Base-by-base conservation (phyloP, 64 coral and sea anemone genomes). In the Cladopsammia gracilis region DNA sequence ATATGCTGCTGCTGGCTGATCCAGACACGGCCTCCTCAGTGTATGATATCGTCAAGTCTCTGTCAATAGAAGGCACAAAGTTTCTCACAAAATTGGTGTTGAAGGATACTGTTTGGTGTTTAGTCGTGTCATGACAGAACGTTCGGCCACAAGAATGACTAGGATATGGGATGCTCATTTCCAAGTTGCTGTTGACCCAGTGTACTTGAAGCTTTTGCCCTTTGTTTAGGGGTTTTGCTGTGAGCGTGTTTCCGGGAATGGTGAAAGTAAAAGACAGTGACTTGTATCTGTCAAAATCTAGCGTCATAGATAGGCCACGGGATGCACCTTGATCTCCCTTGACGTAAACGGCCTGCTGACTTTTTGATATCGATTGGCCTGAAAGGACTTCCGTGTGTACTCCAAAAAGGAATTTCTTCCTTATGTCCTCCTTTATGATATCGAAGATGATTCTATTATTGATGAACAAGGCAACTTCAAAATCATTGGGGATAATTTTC, bases 381-480 rank as follows among this genome's bases (percentile, higher is more conserved):
- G 70, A 23, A 88, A 88, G 86, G 11, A 75, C 53, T 75, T 60
- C 59, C 5, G 70, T 88, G 43, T 88, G 69, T 12, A 71, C 70
- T 15, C 69, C 86, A 18, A 88, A 88, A 2, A 9, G 1, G 53
- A 88, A 75, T 61, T 88, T 59, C 14, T n/a, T 48, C 62, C 4
- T 48, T 10, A 88, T 88, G 18, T 77, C 75, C n/a, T 77, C 75
- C 50, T 54, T 77, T 56, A 77, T 77, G 48, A 77, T 77, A 42
- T 88, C 86, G 52, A 88, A 88, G 42, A 88, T 88, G 25, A 88
- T 75, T 19, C 86, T 88, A 61, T 88, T 88, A 74, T 54, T 88
- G 70, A 88, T 75, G 25, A 88, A 88, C 56, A 88, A 62, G 56
- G 86, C 86, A 61, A 88, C 86, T 75, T 88, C 86, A 53, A 71